Evolutionary conservation across 92 coral and sea anemone species (phyloP).

Genomic region (Bergia puertoricense): DNA sequence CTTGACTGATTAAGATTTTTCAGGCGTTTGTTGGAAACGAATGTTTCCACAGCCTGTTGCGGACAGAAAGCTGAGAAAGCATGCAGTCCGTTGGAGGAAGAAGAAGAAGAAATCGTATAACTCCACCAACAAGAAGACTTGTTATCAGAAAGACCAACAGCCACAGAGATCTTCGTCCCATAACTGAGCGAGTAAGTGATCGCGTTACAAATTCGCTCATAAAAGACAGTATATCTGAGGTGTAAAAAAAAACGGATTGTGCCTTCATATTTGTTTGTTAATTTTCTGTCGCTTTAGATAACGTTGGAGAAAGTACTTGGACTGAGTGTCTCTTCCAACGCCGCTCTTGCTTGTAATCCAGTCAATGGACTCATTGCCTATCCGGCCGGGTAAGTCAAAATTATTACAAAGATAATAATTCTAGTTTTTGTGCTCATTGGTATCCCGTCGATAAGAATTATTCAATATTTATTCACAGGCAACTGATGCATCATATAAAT

Average conservation of each 20-base stretch:
- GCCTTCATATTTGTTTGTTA: constrained; percentile 15
- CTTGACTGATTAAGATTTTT: background rate
- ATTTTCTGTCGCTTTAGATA: constrained; percentile 58
- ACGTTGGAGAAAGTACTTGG: constrained; percentile 94
- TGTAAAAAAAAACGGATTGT: background rate
- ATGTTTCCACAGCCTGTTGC: constrained; percentile 25
- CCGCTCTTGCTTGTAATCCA: constrained; percentile 87
- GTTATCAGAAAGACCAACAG: constrained; percentile 94
- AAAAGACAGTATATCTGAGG: background rate
- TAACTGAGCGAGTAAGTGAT: constrained; percentile 86
- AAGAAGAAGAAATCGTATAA: constrained; percentile 74
- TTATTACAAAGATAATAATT: background rate
- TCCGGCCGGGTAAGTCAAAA: constrained; percentile 92
- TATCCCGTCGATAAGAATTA: background rate
- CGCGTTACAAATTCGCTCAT: background rate
- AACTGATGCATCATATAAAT: background rate
- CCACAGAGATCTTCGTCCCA: constrained; percentile 88
- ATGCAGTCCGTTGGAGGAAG: constrained; percentile 68
- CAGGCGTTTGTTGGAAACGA: constrained; percentile 20
- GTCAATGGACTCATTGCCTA: constrained; percentile 83
- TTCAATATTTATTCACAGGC: background rate
- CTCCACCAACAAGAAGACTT: constrained; percentile 92
- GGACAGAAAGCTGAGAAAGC: constrained; percentile 7
- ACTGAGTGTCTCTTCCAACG: constrained; percentile 77
- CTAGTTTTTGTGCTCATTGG: background rate